Base-by-base conservation (phyloP, 2,113 vertebrate species). In the Anguilla rostrata region DNA sequence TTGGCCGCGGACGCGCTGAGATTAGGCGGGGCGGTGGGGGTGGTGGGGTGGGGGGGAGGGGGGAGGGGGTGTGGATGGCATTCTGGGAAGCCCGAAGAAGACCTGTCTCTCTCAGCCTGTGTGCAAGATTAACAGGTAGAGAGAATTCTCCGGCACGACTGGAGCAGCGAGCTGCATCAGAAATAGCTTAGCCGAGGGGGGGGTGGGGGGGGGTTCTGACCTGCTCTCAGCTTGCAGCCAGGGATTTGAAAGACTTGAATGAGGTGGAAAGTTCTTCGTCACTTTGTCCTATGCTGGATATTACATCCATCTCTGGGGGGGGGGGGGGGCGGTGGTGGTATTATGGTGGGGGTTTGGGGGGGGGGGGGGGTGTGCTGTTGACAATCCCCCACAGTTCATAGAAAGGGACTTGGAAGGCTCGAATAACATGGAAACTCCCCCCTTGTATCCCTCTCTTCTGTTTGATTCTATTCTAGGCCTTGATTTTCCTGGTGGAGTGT, bases 81-180 rank as follows among this genome's bases (percentile, higher is more conserved):
- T 34, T 3, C 1, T 0, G 18, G 1, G 53, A 78, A 83, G 86
- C 81, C 82, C 39, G 39, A 39, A 78, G 66, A 83, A 83, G 56
- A 29, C 46, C 82, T 11, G 49, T 14, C 9, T 43, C 39, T 78
- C 49, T 78, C 78, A 87, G 66, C 46, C 26, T 3, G 34, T 79
- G 66, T 29, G 86, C 82, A 46, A 66, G 81, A 83, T 78, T 57
- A 87, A 83, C 86, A 79, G 86, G 81, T 78, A 78, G 29, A 83
- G 63, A 26, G 46, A 53, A 81, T 85, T 56, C 63, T 78, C 0
- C 15, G 41, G 34, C 81, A 57, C 34, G 63, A 20, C 20, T 22
- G 41, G 5, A 15, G 39, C 40, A 3, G 56, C 3, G 66, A 26
- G 8, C 79, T 29, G 81, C 82, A 78, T 87, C 22, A 20, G 14